phyloP scores from a whole-genome alignment of 2,888 invertebrate species.

The Ichneumoninae sp. region DNA sequence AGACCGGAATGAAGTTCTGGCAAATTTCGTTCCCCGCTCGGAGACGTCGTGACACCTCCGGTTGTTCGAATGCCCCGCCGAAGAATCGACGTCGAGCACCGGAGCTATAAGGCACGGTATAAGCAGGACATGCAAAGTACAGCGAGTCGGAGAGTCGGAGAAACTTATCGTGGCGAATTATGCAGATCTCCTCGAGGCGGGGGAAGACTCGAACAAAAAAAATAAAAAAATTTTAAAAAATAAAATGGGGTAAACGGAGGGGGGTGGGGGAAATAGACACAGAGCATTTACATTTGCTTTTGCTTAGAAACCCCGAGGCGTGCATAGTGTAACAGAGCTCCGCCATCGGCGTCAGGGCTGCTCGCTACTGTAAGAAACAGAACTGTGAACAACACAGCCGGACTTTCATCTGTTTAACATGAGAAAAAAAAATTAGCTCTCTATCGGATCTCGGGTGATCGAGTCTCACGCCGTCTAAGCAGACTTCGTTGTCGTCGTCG shows the following conservation, averaged over 20 bases:
- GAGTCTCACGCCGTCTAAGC: constrained; percentile 61
- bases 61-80: constrained; percentile 13
- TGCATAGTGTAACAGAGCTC: constrained; percentile 22
- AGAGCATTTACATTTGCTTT: constrained; percentile 57
- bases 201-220: constrained; percentile 32
- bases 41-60: constrained; percentile 53
- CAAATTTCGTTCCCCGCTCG: constrained; percentile 9
- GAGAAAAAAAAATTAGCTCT: constrained; percentile 67
- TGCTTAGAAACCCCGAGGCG: constrained; percentile 73
- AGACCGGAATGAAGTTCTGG: constrained; percentile 6
- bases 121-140: constrained; percentile 65
- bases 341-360: constrained; percentile 14
- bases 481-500: constrained; percentile 25
- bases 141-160: constrained; percentile 69
- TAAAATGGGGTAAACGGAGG: neutral
- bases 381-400: constrained; percentile 22
- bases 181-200: constrained; percentile 71
- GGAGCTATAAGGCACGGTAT: constrained; percentile 15
- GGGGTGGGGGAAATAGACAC: neutral
- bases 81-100: constrained; percentile 24
- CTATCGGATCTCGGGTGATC: constrained; percentile 54
- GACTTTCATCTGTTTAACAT: constrained; percentile 79
- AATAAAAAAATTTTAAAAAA: neutral
- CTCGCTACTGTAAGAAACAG: neutral
- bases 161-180: constrained; percentile 76